Conservation (phyloP, 2,797 vertebrate species). For the Perodicticus potto region DNA sequence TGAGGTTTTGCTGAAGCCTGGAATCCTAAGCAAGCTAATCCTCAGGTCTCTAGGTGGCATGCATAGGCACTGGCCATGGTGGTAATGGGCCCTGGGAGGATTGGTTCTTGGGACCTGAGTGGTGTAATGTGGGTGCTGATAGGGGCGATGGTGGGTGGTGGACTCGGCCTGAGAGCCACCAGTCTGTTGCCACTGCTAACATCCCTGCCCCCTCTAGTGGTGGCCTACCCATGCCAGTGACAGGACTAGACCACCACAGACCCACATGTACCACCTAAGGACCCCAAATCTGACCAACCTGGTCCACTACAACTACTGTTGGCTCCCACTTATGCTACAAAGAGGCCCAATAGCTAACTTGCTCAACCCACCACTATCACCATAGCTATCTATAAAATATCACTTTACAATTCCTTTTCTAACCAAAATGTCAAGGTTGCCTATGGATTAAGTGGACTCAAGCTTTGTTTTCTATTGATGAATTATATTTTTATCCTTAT, state of each 20-base stretch:
- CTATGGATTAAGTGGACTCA: neutral
- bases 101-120: neutral
- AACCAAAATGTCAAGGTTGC: neutral
- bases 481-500: conserved; percentile 1
- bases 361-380: neutral
- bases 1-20: neutral
- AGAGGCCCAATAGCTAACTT: neutral
- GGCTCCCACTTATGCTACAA: neutral
- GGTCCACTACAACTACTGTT: neutral
- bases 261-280: neutral
- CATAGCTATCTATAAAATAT: neutral
- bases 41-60: neutral
- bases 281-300: neutral
- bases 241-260: neutral
- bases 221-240: neutral
- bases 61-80: neutral
- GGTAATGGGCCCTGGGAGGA: neutral
- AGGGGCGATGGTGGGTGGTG: neutral
- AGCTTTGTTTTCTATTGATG: neutral
- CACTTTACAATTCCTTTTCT: conserved; percentile 29
- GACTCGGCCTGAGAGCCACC: neutral
- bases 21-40: neutral
- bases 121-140: neutral
- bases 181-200: neutral
- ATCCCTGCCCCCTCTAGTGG: neutral